Evolutionary conservation across 2,888 invertebrate species (phyloP).

Genomic region (Odontothrips loti): DNA sequence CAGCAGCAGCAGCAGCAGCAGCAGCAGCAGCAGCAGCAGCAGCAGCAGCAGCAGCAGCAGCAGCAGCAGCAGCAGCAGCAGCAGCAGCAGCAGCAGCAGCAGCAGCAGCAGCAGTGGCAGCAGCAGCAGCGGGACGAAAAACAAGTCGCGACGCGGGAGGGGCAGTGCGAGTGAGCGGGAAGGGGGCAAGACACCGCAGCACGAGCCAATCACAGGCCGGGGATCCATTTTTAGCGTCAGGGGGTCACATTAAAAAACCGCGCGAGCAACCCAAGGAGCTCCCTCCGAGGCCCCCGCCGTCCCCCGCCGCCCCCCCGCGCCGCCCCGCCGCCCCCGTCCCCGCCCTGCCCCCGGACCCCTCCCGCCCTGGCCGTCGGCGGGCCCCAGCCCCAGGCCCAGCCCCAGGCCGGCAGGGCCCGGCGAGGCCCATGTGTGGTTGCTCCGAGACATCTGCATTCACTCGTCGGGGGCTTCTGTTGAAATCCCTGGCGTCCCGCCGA

Average conservation of each 20-base stretch:
- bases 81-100: no score
- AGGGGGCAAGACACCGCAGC: constrained; percentile 49
- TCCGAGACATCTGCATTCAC: constrained; percentile 3
- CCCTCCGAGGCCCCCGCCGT: constrained; percentile 39
- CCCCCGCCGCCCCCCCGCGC: constrained; percentile 40
- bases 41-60: no score
- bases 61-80: no score
- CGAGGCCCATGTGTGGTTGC: constrained; percentile 29
- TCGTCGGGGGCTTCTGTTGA: background rate
- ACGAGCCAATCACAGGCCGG: constrained; percentile 43
- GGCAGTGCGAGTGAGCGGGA: constrained; percentile 16
- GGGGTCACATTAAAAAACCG: constrained; percentile 18
- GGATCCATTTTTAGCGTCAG: constrained; percentile 23
- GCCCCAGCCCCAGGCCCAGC: constrained; percentile 34
- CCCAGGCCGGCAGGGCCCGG: constrained; percentile 34
- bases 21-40: no score
- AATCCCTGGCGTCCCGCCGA: constrained; percentile 28
- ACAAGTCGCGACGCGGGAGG: background rate
- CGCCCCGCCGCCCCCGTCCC: constrained; percentile 38
- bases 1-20: no score
- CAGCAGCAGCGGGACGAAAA: constrained; percentile 30
- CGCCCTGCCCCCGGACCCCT: constrained; percentile 28
- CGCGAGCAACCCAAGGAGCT: constrained; percentile 6
- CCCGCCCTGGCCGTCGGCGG: constrained; percentile 39
- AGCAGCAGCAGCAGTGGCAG: constrained; percentile 28